phyloP scores from a whole-genome alignment of 2,888 invertebrate genomes.

The Fragum fragum region DNA sequence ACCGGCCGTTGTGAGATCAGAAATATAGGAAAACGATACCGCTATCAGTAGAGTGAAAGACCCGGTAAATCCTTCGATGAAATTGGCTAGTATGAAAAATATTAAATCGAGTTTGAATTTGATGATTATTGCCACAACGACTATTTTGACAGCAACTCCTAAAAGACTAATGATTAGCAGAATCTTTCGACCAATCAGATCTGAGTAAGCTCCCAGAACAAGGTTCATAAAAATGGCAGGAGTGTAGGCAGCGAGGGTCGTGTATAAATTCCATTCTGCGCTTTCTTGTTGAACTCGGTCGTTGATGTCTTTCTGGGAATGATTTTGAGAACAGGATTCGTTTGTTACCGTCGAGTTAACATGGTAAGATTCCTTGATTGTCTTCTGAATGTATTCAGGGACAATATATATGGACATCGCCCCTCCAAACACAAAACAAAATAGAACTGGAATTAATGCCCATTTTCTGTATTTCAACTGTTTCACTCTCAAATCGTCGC shows the following conservation, averaged over 20 bases:
- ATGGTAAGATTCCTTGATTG: constrained; percentile 21
- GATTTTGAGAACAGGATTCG: background rate
- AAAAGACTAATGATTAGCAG: constrained; percentile 39
- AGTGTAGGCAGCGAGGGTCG: constrained; percentile 26
- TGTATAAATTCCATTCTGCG: constrained; percentile 53
- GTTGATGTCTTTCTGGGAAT: background rate
- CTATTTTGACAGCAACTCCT: constrained; percentile 30
- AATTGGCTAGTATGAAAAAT: constrained; percentile 33
- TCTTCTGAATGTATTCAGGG: constrained; percentile 49
- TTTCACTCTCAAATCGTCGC: background rate
- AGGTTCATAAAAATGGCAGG: constrained; percentile 61
- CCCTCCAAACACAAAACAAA: constrained; percentile 39
- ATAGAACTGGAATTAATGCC: constrained; percentile 38
- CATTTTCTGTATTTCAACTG: constrained; percentile 3
- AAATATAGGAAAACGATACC: constrained; percentile 45
- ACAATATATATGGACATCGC: constrained; percentile 35
- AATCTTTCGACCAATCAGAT: constrained; percentile 58
- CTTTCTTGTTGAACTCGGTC: constrained; percentile 51
- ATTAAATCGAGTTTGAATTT: constrained; percentile 39
- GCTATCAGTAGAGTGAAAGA: constrained; percentile 45
- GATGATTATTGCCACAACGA: constrained; percentile 27
- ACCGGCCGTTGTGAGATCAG: constrained; percentile 52
- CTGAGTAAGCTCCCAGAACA: constrained; percentile 57
- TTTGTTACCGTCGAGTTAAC: background rate
- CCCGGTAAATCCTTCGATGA: constrained; percentile 54